Evolutionary conservation across 1,140 invertebrate genomes (phyloP).

Genomic region (Drosophila micromelanica): DNA sequence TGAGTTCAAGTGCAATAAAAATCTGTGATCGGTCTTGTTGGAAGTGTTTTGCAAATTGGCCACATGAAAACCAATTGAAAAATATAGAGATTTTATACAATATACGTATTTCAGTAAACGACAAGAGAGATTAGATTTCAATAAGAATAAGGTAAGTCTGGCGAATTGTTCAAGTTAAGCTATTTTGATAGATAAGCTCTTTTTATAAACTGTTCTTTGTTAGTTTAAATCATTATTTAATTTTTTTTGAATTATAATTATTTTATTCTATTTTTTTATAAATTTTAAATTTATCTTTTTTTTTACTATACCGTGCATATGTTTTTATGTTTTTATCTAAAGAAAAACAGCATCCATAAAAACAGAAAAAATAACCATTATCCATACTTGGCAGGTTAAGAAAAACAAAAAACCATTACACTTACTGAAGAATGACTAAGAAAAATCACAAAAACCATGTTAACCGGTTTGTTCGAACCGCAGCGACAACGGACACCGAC

Average conservation of each 20-base stretch:
- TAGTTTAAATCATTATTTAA: no score
- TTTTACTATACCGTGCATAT: neutral
- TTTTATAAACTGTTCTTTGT: no score
- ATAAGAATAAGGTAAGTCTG: neutral
- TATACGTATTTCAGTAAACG: neutral
- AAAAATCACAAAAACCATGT: conserved; percentile 74
- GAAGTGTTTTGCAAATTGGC: neutral
- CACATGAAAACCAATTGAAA: neutral
- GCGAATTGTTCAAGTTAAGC: no score
- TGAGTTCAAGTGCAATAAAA: conserved; percentile 1
- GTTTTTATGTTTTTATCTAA: conserved; percentile 11
- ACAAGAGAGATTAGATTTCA: neutral
- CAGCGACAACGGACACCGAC: conserved; percentile 64
- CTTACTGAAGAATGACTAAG: conserved; percentile 74
- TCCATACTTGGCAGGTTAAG: conserved; percentile 12
- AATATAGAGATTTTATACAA: conserved; percentile 1
- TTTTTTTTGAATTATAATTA: no score
- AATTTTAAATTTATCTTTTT: neutral
- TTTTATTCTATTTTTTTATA: no score
- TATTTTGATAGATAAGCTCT: no score
- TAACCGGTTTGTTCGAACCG: conserved; percentile 77
- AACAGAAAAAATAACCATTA: conserved; percentile 7
- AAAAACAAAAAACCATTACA: conserved; percentile 47
- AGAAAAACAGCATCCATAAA: conserved; percentile 1
- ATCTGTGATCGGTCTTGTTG: conserved; percentile 10